phyloP scores from a whole-genome alignment of 2,888 invertebrate species.

The Acrobasis repandana region DNA sequence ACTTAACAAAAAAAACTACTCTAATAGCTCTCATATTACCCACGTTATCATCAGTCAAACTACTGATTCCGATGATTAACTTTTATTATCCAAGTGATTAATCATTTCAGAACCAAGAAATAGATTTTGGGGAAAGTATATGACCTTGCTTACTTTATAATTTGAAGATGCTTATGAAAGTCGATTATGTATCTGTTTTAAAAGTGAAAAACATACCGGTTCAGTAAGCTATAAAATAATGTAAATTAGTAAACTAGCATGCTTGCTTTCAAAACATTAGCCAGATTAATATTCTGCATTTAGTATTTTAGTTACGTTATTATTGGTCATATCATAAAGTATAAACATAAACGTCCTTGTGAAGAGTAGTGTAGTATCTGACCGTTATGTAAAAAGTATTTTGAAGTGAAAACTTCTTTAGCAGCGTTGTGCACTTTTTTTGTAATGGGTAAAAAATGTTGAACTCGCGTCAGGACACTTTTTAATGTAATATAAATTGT shows the following conservation, averaged over 20 bases:
- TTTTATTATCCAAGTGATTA: slow-evolving; percentile 9
- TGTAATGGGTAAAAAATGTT: too few relatives aligned
- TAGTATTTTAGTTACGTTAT: not conserved
- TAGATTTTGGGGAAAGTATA: slow-evolving; percentile 13
- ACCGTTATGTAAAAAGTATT: not conserved
- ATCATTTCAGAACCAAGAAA: slow-evolving; percentile 11
- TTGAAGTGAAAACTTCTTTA: too few relatives aligned
- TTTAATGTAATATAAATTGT: too few relatives aligned
- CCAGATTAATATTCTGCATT: not conserved
- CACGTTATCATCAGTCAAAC: slow-evolving; percentile 4
- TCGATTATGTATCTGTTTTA: slow-evolving; percentile 18
- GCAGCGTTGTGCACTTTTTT: too few relatives aligned
- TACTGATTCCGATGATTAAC: slow-evolving; percentile 8
- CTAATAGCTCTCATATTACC: slow-evolving; percentile 1
- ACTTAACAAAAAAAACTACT: not conserved
- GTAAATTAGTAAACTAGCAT: slow-evolving; percentile 22
- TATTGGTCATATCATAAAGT: not conserved
- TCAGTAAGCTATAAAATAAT: slow-evolving; percentile 16
- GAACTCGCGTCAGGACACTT: too few relatives aligned
- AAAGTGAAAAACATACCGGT: slow-evolving; percentile 18
- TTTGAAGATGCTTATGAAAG: slow-evolving; percentile 21
- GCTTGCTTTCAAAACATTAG: slow-evolving; percentile 6
- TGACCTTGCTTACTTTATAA: slow-evolving; percentile 7
- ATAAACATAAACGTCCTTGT: not conserved
- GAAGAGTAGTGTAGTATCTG: not conserved